Base-by-base conservation (phyloP, 2,797 vertebrate genomes). In the Coccyzus lansbergi region DNA sequence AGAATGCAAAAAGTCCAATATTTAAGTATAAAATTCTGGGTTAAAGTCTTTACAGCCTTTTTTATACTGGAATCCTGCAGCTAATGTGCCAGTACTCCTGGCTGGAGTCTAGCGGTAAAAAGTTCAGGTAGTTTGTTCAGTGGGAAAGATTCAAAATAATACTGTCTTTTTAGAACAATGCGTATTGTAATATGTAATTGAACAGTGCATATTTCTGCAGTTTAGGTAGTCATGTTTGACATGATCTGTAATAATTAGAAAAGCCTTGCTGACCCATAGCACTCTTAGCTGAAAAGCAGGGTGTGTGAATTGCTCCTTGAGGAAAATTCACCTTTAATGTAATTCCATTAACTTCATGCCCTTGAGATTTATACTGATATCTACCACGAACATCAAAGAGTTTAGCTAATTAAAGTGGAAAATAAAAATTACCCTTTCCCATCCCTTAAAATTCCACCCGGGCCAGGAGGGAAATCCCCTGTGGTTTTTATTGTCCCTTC, bases 401-500 rank as follows among this genome's bases (percentile, higher is more conserved):
- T 65, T 67, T 64, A 20, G 48, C 56, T 88, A 96, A 92, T 95
- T 97, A 95, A 94, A 94, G 80, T 63, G 48, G 40, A 81, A 79
- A 82, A 86, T 95, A 95, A 94, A 96, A 96, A 95, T 95, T 95
- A 90, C 74, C 44, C 44, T 84, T 86, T 95, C 93, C 67, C 36
- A 93, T 91, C 59, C 70, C 67, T 79, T 91, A 88, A 94, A 95
- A 95, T 95, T 97, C 89, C 82, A 92, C 60, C 29, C 70, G 33
- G 70, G 52, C 63, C 67, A 95, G 82, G 95, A 93, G 84, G 88
- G 65, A 96, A 95, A 93, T 89, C 55, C 59, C 95, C 95, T 88
- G 80, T 87, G 69, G 86, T 82, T 95, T 96, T 96, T 96, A 96
- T 94, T 96, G 96, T 95, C 86, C 86, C 76, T 85, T 95, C 51